These are phyloP conservation scores for Lacanobia oleracea DNA, from an alignment of 2,888 invertebrate genomes.

Conservation along the genomic window DNA sequence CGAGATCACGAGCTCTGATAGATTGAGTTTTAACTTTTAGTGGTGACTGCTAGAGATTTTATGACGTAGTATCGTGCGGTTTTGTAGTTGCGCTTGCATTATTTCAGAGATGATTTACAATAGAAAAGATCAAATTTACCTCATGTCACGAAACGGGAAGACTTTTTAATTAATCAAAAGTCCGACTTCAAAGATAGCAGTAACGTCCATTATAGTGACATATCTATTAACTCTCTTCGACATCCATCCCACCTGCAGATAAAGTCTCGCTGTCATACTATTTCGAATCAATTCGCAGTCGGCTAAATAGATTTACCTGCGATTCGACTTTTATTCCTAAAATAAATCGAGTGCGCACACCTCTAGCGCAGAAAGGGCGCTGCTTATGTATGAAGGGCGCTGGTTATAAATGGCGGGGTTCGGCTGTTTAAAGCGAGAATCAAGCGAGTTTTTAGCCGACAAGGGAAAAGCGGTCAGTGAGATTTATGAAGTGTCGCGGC, in stretches of 20 bases:
- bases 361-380: slow-evolving; percentile 63
- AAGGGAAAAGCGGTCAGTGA: slow-evolving; percentile 55
- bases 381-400: slow-evolving; percentile 71
- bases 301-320: slow-evolving; percentile 60
- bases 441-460: slow-evolving; percentile 62
- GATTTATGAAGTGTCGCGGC: slow-evolving; percentile 59
- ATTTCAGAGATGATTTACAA: background rate
- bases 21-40: slow-evolving; percentile 14
- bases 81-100: background rate
- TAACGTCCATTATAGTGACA: slow-evolving; percentile 3
- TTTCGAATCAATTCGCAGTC: slow-evolving; percentile 52
- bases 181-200: background rate
- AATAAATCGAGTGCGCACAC: slow-evolving; percentile 55
- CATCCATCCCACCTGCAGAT: slow-evolving; percentile 37
- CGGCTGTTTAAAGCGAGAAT: slow-evolving; percentile 63
- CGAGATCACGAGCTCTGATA: slow-evolving; percentile 25
- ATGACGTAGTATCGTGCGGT: background rate
- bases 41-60: slow-evolving; percentile 1
- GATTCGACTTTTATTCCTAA: slow-evolving; percentile 58
- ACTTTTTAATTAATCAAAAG: background rate
- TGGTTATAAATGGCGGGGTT: slow-evolving; percentile 68
- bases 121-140: background rate
- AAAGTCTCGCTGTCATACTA: slow-evolving; percentile 36
- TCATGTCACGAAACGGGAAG: background rate
- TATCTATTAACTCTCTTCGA: slow-evolving; percentile 9